phyloP scores from a whole-genome alignment of 1,140 invertebrate species.

The Tetramorium simillimum region DNA sequence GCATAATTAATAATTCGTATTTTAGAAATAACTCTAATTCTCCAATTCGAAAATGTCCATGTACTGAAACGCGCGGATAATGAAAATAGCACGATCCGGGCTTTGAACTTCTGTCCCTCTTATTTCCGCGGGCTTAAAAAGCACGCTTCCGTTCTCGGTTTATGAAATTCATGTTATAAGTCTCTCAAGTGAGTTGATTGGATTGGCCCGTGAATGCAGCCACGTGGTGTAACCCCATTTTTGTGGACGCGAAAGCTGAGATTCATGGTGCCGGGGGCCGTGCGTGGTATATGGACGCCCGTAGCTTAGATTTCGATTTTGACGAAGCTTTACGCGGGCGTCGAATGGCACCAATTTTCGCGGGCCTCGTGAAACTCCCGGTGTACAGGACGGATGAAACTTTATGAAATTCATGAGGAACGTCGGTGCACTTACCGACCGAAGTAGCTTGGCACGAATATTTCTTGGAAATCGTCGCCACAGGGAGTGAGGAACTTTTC shows the following conservation, averaged over 20 bases:
- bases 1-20: slow-evolving; percentile 16
- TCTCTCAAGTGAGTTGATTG: slow-evolving; percentile 66
- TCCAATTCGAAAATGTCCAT: not conserved
- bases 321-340: slow-evolving; percentile 59
- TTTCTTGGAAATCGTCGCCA: slow-evolving; percentile 58
- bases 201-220: slow-evolving; percentile 53
- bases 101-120: slow-evolving; percentile 29
- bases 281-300: slow-evolving; percentile 46
- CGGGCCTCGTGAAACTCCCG: slow-evolving; percentile 67
- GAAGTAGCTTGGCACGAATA: slow-evolving; percentile 40
- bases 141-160: slow-evolving; percentile 39
- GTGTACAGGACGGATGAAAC: slow-evolving; percentile 72
- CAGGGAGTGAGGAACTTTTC: slow-evolving; percentile 28
- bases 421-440: slow-evolving; percentile 35
- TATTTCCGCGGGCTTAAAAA: slow-evolving; percentile 11
- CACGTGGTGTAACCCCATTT: slow-evolving; percentile 63
- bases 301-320: slow-evolving; percentile 72
- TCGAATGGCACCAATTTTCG: slow-evolving; percentile 71
- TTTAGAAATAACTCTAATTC: not conserved
- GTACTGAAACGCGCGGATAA: not conserved
- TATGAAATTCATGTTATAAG: slow-evolving; percentile 70
- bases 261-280: slow-evolving; percentile 56
- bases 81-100: not conserved
- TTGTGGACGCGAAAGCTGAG: slow-evolving; percentile 49
- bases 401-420: slow-evolving; percentile 75